Conservation (phyloP, 2,888 invertebrate genomes). For the Epinotia nisella region DNA sequence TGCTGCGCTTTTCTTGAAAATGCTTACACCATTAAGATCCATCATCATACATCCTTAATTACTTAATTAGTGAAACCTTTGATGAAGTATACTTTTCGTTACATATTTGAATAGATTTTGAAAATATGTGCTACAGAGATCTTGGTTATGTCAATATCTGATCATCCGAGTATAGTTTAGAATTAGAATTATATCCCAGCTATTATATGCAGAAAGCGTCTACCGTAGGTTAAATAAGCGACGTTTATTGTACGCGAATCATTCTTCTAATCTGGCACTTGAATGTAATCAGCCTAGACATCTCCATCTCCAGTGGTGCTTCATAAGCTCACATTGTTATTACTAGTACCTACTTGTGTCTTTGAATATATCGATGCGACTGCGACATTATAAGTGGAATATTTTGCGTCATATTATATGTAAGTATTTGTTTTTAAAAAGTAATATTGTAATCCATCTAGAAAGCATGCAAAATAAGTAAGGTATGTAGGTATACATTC, state of each 20-base stretch:
- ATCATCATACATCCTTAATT: too few species aligned
- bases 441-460: neutral
- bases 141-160: neutral
- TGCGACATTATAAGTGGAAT: neutral
- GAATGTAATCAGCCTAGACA: neutral
- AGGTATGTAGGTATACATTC: too few species aligned
- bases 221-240: too few species aligned
- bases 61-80: too few species aligned
- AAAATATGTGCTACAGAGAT: neutral
- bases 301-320: conserved; percentile 5
- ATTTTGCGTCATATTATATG: neutral
- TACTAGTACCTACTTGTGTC: neutral
- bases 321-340: neutral
- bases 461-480: too few species aligned
- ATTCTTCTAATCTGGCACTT: neutral
- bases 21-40: too few species aligned
- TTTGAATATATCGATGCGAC: neutral
- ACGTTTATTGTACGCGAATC: neutral
- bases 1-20: too few species aligned
- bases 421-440: neutral
- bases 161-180: too few species aligned
- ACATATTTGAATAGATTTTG: too few species aligned
- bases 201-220: too few species aligned
- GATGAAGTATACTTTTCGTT: too few species aligned
- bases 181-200: too few species aligned